These are phyloP conservation scores for Clarias platycephalus DNA, from an alignment of 2,797 vertebrate genomes.

Conservation along the genomic window DNA sequence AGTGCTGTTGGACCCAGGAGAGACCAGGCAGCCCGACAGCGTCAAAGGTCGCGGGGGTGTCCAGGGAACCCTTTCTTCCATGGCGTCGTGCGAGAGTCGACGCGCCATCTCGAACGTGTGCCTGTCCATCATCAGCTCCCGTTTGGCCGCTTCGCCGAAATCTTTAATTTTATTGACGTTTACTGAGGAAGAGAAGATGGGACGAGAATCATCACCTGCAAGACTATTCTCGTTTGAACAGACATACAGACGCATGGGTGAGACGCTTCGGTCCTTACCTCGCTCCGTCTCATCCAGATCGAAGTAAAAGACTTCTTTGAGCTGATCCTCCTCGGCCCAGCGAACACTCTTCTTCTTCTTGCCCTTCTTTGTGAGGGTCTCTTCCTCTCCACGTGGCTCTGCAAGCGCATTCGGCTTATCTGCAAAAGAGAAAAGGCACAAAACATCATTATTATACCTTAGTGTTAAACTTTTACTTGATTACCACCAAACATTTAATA, in stretches of 20 bases:
- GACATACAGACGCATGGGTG: neutral
- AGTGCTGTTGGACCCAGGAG: conserved; percentile 81
- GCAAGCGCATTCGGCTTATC: conserved; percentile 74
- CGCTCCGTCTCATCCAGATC: conserved; percentile 92
- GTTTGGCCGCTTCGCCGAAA: conserved; percentile 91
- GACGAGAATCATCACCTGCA: neutral
- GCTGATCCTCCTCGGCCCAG: conserved; percentile 88
- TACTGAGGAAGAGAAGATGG: conserved; percentile 69
- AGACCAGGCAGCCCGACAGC: conserved; percentile 75
- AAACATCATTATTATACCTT: neutral
- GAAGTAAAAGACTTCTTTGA: conserved; percentile 92
- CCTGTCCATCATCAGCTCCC: conserved; percentile 91
- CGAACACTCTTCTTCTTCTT: conserved; percentile 90
- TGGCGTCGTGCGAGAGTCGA: conserved; percentile 88
- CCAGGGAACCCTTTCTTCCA: conserved; percentile 93
- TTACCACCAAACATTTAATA: neutral
- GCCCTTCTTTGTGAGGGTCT: conserved; percentile 83
- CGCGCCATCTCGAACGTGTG: conserved; percentile 92
- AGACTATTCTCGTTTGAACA: neutral
- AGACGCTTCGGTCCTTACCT: conserved; percentile 68
- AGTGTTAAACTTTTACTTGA: neutral
- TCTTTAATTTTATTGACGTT: conserved; percentile 98
- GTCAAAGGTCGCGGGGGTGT: conserved; percentile 79
- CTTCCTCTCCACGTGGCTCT: conserved; percentile 81
- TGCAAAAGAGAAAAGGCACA: neutral